These are phyloP conservation scores for Latheticus oryzae DNA, from an alignment of 2,888 invertebrate genomes.

Conservation along the genomic window DNA sequence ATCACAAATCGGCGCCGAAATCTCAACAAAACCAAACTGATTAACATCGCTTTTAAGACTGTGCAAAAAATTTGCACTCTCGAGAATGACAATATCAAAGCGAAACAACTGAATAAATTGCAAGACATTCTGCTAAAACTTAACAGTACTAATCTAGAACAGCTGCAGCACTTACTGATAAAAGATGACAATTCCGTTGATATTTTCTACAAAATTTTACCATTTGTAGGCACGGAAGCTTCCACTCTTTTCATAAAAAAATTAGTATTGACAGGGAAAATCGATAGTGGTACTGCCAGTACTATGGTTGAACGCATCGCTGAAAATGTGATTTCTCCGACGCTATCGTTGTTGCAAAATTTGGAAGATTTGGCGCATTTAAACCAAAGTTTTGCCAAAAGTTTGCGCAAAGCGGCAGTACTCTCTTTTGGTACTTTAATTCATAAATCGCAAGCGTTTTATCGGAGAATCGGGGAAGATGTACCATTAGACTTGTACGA, in stretches of 20 bases:
- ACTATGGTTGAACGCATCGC: slow-evolving; percentile 63
- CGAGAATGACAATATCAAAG: slow-evolving; percentile 58
- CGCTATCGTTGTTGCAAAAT: slow-evolving; percentile 60
- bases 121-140: slow-evolving; percentile 57
- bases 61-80: slow-evolving; percentile 55
- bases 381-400: slow-evolving; percentile 46
- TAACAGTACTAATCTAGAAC: slow-evolving; percentile 56
- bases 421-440: slow-evolving; percentile 65
- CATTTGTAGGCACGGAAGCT: slow-evolving; percentile 65
- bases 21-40: slow-evolving; percentile 51
- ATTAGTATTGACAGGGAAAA: slow-evolving; percentile 58
- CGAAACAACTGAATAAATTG: slow-evolving; percentile 60
- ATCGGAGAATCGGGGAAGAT: neutral
- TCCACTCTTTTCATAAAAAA: slow-evolving; percentile 62
- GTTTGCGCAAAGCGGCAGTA: slow-evolving; percentile 62
- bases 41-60: too few relatives aligned
- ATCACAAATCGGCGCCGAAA: slow-evolving; percentile 59
- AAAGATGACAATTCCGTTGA: slow-evolving; percentile 32
- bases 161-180: slow-evolving; percentile 50
- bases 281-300: slow-evolving; percentile 57
- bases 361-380: slow-evolving; percentile 59
- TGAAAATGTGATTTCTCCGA: slow-evolving; percentile 62
- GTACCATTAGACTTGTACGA: slow-evolving; percentile 41
- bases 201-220: slow-evolving; percentile 65
- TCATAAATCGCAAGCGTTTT: slow-evolving; percentile 55